These are phyloP conservation scores for Catagonus wagneri DNA, from an alignment of 2,113 vertebrate genomes.

Conservation along the genomic window DNA sequence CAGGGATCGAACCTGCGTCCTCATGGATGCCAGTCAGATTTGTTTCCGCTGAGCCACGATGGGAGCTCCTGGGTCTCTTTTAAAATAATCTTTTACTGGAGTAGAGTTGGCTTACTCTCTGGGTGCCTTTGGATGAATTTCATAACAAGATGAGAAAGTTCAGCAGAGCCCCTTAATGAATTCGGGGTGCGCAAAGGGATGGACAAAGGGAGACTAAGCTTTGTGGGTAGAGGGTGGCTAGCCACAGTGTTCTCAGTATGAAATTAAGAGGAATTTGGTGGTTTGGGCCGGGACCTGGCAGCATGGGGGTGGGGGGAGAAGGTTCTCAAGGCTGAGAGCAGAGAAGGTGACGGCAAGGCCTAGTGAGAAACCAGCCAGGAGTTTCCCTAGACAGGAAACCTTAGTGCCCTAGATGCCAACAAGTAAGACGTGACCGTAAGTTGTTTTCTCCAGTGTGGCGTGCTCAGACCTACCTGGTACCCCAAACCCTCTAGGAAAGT, in stretches of 20 bases:
- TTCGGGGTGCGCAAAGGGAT: background rate
- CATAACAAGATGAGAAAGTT: background rate
- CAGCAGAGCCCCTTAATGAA: background rate
- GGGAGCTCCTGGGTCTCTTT: too few relatives aligned
- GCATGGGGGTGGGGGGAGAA: background rate
- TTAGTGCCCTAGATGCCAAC: background rate
- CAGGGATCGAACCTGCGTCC: too few relatives aligned
- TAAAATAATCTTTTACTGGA: too few relatives aligned
- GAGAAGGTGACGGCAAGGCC: background rate
- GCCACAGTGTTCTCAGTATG: background rate
- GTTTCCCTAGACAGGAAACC: background rate
- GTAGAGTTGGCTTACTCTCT: too few relatives aligned
- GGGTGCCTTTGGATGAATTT: background rate
- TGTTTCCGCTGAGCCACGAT: too few relatives aligned
- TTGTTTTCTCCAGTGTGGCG: background rate
- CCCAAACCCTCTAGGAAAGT: background rate
- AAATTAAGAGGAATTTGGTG: background rate
- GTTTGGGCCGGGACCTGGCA: background rate
- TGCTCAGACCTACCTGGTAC: background rate
- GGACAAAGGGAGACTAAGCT: background rate
- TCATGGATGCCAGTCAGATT: too few relatives aligned
- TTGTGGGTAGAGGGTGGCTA: background rate
- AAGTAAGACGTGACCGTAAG: background rate
- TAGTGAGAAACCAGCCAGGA: background rate
- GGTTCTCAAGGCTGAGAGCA: background rate